A percentile compares a stretch with the other conserved stretches of the same genome.
Evolutionary conservation across 2,797 vertebrate species (phyloP).

Genomic region (Martes flavigula): DNA sequence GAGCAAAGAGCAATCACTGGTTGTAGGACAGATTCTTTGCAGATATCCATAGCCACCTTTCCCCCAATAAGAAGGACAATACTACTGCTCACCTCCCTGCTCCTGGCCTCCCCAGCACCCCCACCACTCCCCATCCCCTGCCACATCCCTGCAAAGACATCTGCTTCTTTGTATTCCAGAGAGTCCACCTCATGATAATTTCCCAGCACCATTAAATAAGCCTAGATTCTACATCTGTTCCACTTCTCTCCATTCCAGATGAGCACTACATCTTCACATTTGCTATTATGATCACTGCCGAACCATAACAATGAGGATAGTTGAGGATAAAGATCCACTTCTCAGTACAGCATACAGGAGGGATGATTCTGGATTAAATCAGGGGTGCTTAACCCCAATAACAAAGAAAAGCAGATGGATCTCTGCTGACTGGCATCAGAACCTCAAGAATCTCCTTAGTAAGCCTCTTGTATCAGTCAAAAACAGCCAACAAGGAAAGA

Average conservation of each 20-base stretch:
- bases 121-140: neutral
- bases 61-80: neutral
- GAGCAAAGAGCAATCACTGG: neutral
- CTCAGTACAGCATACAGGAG: neutral
- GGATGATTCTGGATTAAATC: neutral
- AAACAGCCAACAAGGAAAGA: neutral
- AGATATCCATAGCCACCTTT: neutral
- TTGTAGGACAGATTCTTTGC: neutral
- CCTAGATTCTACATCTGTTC: neutral
- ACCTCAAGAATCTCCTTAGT: neutral
- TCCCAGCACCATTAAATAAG: neutral
- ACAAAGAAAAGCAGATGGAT: neutral
- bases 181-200: neutral
- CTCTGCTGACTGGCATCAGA: neutral
- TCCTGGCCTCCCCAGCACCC: neutral
- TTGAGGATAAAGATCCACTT: neutral
- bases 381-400: neutral
- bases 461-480: constrained; percentile 16
- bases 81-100: neutral
- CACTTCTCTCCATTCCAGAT: neutral
- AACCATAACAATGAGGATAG: neutral
- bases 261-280: neutral
- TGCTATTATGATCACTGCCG: neutral
- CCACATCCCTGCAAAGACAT: neutral
- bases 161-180: neutral